phyloP scores from a whole-genome alignment of 2,113 vertebrate species.

The Apteryx owenii region DNA sequence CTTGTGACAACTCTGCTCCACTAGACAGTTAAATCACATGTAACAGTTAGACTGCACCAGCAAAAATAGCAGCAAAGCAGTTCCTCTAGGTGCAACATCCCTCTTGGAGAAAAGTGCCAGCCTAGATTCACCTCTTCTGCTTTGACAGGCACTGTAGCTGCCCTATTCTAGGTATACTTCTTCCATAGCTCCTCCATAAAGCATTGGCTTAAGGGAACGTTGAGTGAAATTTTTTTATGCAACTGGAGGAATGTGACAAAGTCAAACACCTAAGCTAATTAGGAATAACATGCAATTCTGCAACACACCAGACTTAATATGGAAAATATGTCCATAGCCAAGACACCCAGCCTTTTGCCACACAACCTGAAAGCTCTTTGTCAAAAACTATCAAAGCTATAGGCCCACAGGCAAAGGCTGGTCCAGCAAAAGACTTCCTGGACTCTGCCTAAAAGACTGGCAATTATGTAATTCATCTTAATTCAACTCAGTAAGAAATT shows the following conservation, averaged over 20 bases:
- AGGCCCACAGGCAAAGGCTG: not conserved
- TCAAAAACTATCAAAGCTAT: not conserved
- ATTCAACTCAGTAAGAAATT: not conserved
- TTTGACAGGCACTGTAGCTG: not conserved
- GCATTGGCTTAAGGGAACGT: not conserved
- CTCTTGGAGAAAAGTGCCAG: not conserved
- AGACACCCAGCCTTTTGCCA: not conserved
- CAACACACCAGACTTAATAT: not conserved
- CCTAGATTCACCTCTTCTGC: not conserved
- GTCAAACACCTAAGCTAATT: not conserved
- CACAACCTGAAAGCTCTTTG: not conserved
- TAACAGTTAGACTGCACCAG: not conserved
- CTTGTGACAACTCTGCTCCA: not conserved
- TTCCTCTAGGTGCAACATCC: not conserved
- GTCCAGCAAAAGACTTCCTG: not conserved
- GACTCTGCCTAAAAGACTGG: not conserved
- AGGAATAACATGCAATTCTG: not conserved
- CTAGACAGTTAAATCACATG: not conserved
- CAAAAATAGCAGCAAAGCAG: not conserved
- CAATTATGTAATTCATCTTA: not conserved
- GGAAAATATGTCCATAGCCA: not conserved
- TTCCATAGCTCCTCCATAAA: not conserved
- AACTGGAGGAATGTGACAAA: not conserved
- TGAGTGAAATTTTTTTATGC: not conserved
- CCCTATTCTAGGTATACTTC: not conserved